These are phyloP conservation scores for Craseonycteris thonglongyai DNA, from an alignment of 2,113 vertebrate genomes.

Conservation along the genomic window DNA sequence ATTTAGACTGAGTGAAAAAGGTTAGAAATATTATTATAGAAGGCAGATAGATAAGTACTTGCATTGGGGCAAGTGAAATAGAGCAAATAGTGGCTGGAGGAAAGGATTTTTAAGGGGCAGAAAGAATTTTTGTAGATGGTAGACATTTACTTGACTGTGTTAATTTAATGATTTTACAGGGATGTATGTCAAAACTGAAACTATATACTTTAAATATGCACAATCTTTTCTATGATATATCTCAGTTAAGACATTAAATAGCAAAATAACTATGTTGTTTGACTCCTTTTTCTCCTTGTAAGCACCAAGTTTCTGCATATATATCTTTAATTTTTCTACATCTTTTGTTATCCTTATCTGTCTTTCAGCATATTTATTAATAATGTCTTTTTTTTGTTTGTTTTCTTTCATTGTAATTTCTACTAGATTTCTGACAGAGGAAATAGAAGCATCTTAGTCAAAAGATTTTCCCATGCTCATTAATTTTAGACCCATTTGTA, in stretches of 20 bases:
- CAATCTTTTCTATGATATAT: not conserved
- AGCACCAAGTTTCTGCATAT: not conserved
- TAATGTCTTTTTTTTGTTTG: not conserved
- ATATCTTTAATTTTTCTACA: not conserved
- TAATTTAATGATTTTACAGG: not conserved
- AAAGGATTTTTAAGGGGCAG: not conserved
- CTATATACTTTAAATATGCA: not conserved
- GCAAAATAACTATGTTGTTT: not conserved
- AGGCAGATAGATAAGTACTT: not conserved
- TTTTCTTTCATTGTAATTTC: not conserved
- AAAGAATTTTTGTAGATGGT: not conserved
- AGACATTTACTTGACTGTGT: not conserved
- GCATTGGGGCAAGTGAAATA: not conserved
- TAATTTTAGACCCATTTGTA: not conserved
- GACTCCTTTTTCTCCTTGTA: not conserved
- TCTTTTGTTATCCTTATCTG: not conserved
- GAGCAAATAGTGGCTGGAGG: not conserved
- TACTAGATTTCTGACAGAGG: not conserved
- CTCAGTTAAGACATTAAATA: not conserved
- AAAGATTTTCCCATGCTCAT: not conserved
- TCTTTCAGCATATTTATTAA: not conserved
- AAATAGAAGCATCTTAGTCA: not conserved
- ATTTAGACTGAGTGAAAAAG: not conserved
- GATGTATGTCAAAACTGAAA: not conserved
- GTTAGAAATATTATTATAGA: not conserved